phyloP scores from a whole-genome alignment of 2,888 invertebrate species.

The Tipula vernalis region DNA sequence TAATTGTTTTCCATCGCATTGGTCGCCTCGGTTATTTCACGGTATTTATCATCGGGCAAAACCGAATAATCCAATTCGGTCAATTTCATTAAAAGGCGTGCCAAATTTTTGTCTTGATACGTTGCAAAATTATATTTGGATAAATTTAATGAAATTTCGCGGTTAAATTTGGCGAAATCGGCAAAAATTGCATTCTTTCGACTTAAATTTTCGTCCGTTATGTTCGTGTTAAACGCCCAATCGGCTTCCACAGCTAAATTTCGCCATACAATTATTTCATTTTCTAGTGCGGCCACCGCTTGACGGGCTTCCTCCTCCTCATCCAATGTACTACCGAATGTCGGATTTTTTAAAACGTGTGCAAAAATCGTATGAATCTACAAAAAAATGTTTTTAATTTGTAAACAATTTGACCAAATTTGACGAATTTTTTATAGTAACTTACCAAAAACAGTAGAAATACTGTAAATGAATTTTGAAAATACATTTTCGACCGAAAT shows the following conservation, averaged over 20 bases:
- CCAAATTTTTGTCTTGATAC: constrained; percentile 50
- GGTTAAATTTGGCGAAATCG: constrained; percentile 21
- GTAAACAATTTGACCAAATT: neutral
- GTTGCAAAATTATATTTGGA: constrained; percentile 22
- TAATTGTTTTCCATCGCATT: constrained; percentile 66
- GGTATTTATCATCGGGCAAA: constrained; percentile 50
- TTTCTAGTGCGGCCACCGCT: neutral
- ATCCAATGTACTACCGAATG: neutral
- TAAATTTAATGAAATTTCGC: neutral
- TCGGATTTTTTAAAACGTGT: neutral
- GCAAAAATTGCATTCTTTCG: constrained; percentile 28
- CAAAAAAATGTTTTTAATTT: neutral
- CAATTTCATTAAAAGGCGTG: constrained; percentile 60
- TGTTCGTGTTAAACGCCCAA: constrained; percentile 63
- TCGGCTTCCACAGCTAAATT: constrained; percentile 40
- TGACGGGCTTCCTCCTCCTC: neutral
- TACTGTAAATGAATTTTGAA: neutral
- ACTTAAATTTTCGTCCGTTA: constrained; percentile 56
- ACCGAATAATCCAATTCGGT: constrained; percentile 57
- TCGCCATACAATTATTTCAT: constrained; percentile 35
- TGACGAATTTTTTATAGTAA: neutral
- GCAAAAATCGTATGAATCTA: neutral
- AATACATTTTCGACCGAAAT: neutral
- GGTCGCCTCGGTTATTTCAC: constrained; percentile 45
- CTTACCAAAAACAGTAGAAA: neutral